Base-by-base conservation (phyloP, 2,888 invertebrate genomes). In the Callimorpha dominula region DNA sequence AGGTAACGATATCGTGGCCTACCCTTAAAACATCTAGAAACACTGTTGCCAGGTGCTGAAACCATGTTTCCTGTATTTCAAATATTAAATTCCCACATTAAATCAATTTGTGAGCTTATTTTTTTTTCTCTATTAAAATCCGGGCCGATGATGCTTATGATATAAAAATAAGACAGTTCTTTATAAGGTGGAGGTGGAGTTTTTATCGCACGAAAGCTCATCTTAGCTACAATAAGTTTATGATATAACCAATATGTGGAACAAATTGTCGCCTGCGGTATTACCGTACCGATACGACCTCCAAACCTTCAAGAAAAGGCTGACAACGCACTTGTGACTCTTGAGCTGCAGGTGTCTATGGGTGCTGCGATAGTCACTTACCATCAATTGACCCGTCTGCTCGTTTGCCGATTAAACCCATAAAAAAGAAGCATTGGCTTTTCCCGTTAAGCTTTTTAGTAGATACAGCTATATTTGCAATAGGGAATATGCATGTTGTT, bases 1-100 rank as follows among this genome's bases (percentile, higher is more conserved):
- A 63, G 72, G 64, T 72, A 64, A 46, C n/a, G 60, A 67, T 54
- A 63, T 66, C 40, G 40, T 50, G 9, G 46, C 46, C 40, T 12
- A 66, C 43, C n/a, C 11, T 50, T 4, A 11, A 43, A 64, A 50
- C 52, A 42, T 60, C 40, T 65, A 65, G 46, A 64, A 57, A 65
- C 43, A 60, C 17, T 60, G 43, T 46, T 15, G 46, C 31, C 14
- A 60, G 57, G 20, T 11, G 12, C 57, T 31, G 31, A 20, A 60
- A 12, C 20, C 57, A 31, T 60, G 60, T 60, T 60, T 14, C 31
- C 14, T 12, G 31, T 60, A 31, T 60, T 60, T 60, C 12, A 31
- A 60, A 14, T 14, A 31, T 31, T 31, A 14, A 31, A 60, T 1
- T 31, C 31, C 1, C 60, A 14, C 31, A 60, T 60, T 31, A 20